These are phyloP conservation scores for Drosophila rubida DNA, from an alignment of 2,888 invertebrate species.

Conservation along the genomic window DNA sequence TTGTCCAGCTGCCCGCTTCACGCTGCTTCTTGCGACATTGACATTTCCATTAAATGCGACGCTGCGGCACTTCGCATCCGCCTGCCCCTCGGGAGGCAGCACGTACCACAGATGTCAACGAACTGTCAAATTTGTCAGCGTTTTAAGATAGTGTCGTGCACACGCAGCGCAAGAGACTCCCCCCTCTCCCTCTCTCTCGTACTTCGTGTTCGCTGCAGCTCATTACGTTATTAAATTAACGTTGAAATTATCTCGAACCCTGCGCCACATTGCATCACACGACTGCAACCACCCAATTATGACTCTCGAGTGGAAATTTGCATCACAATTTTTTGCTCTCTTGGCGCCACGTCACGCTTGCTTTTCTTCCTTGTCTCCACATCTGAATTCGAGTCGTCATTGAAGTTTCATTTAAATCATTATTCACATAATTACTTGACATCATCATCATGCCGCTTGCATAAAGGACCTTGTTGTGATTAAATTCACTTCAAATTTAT, in stretches of 20 bases:
- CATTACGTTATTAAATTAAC: constrained; percentile 69
- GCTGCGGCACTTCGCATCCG: constrained; percentile 21
- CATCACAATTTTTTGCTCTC: constrained; percentile 34
- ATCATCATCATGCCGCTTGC: constrained; percentile 24
- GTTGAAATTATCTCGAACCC: constrained; percentile 41
- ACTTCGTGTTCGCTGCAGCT: constrained; percentile 46
- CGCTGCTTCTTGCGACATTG: constrained; percentile 57
- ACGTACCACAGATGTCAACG: constrained; percentile 60
- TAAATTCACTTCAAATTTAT: neutral
- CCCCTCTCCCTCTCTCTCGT: neutral
- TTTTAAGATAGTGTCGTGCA: constrained; percentile 24
- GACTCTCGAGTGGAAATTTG: constrained; percentile 40
- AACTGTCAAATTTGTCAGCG: constrained; percentile 69
- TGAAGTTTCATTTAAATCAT: constrained; percentile 54
- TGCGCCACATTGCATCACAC: constrained; percentile 7
- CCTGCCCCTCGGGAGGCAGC: constrained; percentile 2
- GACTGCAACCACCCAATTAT: constrained; percentile 36
- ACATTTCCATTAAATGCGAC: constrained; percentile 60
- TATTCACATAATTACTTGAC: constrained; percentile 25
- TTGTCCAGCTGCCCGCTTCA: constrained; percentile 19
- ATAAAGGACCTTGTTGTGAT: constrained; percentile 1
- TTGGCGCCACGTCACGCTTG: constrained; percentile 41
- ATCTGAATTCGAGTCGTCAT: constrained; percentile 39
- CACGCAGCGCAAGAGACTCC: neutral
- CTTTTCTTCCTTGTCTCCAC: neutral